These are phyloP conservation scores for Drosophila nasuta DNA, from an alignment of 1,140 invertebrate genomes.

Conservation along the genomic window DNA sequence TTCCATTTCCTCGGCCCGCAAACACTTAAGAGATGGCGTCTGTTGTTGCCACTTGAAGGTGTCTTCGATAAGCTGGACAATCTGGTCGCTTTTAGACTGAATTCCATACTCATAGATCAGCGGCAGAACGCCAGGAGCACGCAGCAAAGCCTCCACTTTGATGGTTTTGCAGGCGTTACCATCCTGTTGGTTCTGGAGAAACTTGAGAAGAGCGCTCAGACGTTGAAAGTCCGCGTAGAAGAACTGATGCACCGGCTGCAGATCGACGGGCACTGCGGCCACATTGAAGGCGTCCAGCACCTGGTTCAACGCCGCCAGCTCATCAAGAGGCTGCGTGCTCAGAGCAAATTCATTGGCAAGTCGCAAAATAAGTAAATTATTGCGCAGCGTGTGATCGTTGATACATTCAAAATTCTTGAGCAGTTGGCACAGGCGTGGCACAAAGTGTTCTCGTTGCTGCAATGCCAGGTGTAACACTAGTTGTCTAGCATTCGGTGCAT, in stretches of 20 bases:
- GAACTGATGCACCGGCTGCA: conserved; percentile 67
- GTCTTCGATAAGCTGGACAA: conserved; percentile 54
- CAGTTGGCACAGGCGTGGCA: conserved; percentile 59
- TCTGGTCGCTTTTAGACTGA: conserved; percentile 50
- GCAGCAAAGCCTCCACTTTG: conserved; percentile 63
- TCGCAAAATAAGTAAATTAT: conserved; percentile 69
- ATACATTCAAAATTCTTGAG: conserved; percentile 60
- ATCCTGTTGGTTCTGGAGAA: conserved; percentile 52
- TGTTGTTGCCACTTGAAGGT: conserved; percentile 70
- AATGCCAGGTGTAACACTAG: conserved; percentile 61
- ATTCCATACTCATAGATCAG: conserved; percentile 70
- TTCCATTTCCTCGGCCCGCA: conserved; percentile 60
- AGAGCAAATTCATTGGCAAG: conserved; percentile 70
- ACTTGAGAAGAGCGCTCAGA: conserved; percentile 56
- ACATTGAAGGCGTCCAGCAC: conserved; percentile 52
- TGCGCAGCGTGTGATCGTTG: conserved; percentile 56
- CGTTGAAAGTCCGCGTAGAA: conserved; percentile 79
- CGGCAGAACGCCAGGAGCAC: conserved; percentile 52
- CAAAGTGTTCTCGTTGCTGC: conserved; percentile 55
- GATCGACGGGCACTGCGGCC: conserved; percentile 40
- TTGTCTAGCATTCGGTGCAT: conserved; percentile 40
- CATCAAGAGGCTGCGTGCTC: conserved; percentile 58
- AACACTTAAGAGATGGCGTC: conserved; percentile 49
- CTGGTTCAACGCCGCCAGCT: conserved; percentile 59
- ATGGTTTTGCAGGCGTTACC: conserved; percentile 45